These are phyloP conservation scores for Hapalemur alaotrensis DNA, from an alignment of 2,797 vertebrate species.

Conservation along the genomic window DNA sequence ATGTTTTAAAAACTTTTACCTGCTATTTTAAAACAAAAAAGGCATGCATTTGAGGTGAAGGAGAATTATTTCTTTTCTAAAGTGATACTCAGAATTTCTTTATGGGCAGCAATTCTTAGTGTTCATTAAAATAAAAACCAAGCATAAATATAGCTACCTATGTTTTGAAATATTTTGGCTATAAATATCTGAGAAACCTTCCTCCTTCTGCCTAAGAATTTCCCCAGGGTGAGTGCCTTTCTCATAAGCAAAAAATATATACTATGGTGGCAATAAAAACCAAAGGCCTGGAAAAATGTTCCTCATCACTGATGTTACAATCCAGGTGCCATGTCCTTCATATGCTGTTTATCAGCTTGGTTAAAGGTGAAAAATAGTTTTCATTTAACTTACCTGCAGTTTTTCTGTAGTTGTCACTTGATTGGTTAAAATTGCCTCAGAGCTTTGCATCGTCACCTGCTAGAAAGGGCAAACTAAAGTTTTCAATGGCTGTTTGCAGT, in stretches of 20 bases:
- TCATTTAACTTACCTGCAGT: not conserved
- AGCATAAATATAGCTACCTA: constrained; percentile 69
- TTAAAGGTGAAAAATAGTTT: not conserved
- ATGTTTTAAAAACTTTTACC: not conserved
- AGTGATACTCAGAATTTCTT: constrained; percentile 22
- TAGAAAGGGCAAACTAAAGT: not conserved
- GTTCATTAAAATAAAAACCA: constrained; percentile 58
- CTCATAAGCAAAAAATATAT: constrained; percentile 48
- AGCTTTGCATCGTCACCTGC: not conserved
- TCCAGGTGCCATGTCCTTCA: not conserved
- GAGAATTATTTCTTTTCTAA: constrained; percentile 43
- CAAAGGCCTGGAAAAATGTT: not conserved
- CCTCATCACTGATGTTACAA: not conserved
- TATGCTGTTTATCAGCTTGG: not conserved
- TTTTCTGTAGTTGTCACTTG: not conserved
- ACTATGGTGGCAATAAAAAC: not conserved
- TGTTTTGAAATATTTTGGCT: constrained; percentile 60
- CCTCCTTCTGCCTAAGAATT: constrained; percentile 50
- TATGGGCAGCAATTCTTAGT: not conserved
- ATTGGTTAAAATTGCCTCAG: constrained; percentile 24
- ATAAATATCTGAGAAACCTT: constrained; percentile 70
- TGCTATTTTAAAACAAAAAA: constrained; percentile 12
- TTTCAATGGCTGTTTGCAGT: not conserved
- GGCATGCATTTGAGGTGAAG: not conserved
- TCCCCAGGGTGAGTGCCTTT: constrained; percentile 59